These are phyloP conservation scores for Peromyscus maniculatus DNA, from an alignment of 2,113 vertebrate species.

Conservation along the genomic window DNA sequence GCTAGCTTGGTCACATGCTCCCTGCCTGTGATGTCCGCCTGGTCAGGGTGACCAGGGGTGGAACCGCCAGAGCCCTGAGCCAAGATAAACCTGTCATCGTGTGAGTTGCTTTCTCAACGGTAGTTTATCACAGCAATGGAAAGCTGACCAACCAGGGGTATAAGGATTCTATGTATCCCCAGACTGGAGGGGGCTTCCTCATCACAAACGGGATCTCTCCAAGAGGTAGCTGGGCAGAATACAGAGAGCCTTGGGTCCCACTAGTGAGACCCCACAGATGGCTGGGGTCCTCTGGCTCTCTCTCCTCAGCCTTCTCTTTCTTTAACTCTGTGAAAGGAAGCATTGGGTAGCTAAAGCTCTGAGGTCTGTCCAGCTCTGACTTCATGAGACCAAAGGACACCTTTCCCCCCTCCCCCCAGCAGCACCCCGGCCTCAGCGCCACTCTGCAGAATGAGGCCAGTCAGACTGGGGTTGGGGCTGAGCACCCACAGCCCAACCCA, in stretches of 20 bases:
- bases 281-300: neutral
- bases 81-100: neutral
- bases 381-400: neutral
- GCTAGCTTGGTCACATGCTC: no score
- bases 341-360: accelerated
- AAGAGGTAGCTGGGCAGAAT: neutral
- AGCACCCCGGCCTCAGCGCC: neutral
- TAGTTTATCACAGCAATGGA: neutral
- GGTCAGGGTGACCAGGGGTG: neutral
- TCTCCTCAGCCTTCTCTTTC: neutral
- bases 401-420: neutral
- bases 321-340: neutral
- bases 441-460: neutral
- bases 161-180: neutral
- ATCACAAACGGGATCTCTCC: neutral
- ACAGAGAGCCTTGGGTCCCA: neutral
- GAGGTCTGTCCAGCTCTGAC: neutral
- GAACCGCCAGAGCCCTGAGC: neutral
- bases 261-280: neutral
- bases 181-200: neutral
- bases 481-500: neutral
- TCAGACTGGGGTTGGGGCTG: neutral
- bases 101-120: no score
- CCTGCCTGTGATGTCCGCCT: neutral
- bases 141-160: neutral